Evolutionary conservation across 2,888 invertebrate species (phyloP), one percentile per base, ranked within the genome.

Genomic region (Dryomyza anilis): DNA sequence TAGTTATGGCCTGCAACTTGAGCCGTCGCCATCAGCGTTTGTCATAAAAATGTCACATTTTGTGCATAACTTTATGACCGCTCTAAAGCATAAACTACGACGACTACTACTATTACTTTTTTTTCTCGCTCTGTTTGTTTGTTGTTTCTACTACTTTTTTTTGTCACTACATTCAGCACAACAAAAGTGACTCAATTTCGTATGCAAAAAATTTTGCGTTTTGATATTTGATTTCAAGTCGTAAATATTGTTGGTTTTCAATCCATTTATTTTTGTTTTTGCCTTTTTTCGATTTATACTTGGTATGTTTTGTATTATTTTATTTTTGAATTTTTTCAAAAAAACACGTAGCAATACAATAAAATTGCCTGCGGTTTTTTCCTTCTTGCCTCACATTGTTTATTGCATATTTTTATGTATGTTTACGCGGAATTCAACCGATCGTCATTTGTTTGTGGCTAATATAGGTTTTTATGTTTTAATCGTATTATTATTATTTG

Each of bases 31-130:
- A 76, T 77, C 77, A 77, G 19, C 12, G 36, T 23, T 33, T 79
- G 80, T 78, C 80, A 78, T 80, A 79, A 79, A 79, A 79, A 78
- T 78, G 79, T 79, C 80, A 80, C 79, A 79, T 80, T 78, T 76
- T 78, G 79, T 79, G 75, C 77, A 79, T 78, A 79, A 79, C 76
- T 79, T 79, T 79, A 80, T 77, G 79, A 79, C 74, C 74, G 75
- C 74, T 73, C 72, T 74, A 73, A 76, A 75, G 75, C 76, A 79
- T 78, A 79, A 80, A 79, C 77, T 74, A 76, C 65, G 61, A 63
- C 63, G 60, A 25, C 60, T 68, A 58, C 46, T 39, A 39, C 23
- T 30, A 48, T 16, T 39, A 39, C n/a, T 8, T 39, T 39, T 39
- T 39, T 14, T 14, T 39, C n/a, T 39, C n/a, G 5, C 16, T 39